phyloP scores from a whole-genome alignment of 2,888 invertebrate species.

The Entomobrya proxima region DNA sequence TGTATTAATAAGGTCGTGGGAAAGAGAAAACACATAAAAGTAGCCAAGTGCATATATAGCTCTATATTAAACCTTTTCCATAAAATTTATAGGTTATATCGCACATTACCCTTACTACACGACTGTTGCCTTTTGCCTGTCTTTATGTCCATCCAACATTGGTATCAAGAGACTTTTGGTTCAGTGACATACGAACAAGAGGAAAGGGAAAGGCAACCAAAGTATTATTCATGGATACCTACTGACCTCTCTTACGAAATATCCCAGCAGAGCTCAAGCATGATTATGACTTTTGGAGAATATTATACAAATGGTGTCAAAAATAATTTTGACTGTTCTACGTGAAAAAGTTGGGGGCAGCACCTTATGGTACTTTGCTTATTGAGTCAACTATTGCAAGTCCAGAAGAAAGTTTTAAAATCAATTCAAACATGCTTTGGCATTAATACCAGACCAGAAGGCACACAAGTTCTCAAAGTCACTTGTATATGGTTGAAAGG shows the following conservation, averaged over 20 bases:
- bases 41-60: neutral
- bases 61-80: neutral
- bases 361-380: neutral
- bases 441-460: neutral
- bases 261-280: neutral
- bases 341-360: too few species aligned
- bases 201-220: neutral
- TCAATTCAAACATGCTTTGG: neutral
- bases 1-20: neutral
- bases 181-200: neutral
- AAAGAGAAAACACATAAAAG: neutral
- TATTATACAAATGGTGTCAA: neutral
- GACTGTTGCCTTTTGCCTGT: neutral
- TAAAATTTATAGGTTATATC: neutral
- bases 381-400: too few species aligned
- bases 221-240: neutral
- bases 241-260: conserved; percentile 19
- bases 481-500: neutral
- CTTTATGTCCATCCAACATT: conserved; percentile 36
- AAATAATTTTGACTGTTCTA: neutral
- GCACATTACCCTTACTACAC: neutral
- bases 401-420: neutral
- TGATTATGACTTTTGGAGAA: neutral
- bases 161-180: conserved; percentile 29
- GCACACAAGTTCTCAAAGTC: neutral